Conservation (phyloP, 2,113 vertebrate genomes). For the Phylloscopus trochilus region DNA sequence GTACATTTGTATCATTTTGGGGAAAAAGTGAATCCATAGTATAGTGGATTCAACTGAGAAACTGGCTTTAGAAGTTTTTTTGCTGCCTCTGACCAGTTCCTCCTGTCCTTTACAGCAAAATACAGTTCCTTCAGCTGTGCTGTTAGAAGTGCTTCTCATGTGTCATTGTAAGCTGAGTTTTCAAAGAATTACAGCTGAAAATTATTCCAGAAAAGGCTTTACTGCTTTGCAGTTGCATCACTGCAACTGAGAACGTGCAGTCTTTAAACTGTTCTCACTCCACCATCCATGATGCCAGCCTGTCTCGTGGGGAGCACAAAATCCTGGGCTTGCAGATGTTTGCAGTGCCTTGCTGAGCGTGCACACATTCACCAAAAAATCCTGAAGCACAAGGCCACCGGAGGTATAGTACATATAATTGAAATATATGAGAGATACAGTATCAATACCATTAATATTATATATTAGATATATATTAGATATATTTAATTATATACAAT, state of each 20-base stretch:
- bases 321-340: not conserved
- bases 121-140: not conserved
- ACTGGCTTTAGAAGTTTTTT: not conserved
- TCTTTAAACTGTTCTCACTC: not conserved
- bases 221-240: not conserved
- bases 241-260: not conserved
- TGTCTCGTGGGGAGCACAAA: not conserved
- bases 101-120: not conserved
- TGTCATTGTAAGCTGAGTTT: not conserved
- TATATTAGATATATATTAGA: not conserved
- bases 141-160: not conserved
- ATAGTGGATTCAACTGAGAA: not conserved
- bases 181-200: not conserved
- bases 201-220: not conserved
- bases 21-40: not conserved
- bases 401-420: not conserved
- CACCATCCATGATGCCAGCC: not conserved
- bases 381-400: not conserved
- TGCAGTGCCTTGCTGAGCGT: not conserved
- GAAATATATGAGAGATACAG: not conserved
- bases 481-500: not conserved
- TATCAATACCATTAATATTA: not conserved
- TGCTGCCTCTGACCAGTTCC: not conserved
- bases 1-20: not conserved
- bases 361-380: not conserved